A percentile compares a stretch with the other conserved stretches of the same genome.
phyloP scores from a whole-genome alignment of 2,888 invertebrate genomes.

The Podabrus alpinus region DNA sequence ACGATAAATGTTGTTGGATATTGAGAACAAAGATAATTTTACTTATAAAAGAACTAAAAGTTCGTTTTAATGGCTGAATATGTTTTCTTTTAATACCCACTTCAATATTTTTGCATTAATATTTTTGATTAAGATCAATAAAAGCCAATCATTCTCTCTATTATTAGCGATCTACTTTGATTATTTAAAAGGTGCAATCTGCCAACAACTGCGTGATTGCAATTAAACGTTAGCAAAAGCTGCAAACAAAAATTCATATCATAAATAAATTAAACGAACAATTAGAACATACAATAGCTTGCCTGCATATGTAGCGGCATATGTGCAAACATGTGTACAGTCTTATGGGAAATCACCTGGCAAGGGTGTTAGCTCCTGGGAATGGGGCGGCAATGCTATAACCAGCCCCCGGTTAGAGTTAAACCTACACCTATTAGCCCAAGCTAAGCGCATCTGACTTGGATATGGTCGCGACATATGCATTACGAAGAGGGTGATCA shows the following conservation, averaged over 20 bases:
- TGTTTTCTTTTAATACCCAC: not conserved
- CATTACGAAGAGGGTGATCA: slow-evolving; percentile 35
- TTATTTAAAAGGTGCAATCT: slow-evolving; percentile 21
- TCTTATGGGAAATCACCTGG: slow-evolving; percentile 59
- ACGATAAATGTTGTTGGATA: too few species aligned
- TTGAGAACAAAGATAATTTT: not conserved
- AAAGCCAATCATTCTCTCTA: not conserved
- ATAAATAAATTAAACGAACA: slow-evolving; percentile 56
- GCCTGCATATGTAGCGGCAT: slow-evolving; percentile 51
- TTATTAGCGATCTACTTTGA: not conserved
- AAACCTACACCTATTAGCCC: slow-evolving; percentile 41
- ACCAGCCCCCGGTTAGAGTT: slow-evolving; percentile 28
- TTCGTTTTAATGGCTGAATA: not conserved
- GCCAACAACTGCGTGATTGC: slow-evolving; percentile 17
- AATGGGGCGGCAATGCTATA: slow-evolving; percentile 41
- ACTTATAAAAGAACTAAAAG: not conserved
- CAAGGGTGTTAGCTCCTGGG: slow-evolving; percentile 49
- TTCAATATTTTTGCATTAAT: not conserved
- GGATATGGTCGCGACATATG: slow-evolving; percentile 41
- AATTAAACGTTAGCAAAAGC: slow-evolving; percentile 34
- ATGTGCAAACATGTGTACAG: slow-evolving; percentile 58
- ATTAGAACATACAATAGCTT: slow-evolving; percentile 52
- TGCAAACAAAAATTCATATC: slow-evolving; percentile 50
- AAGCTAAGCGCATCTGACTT: slow-evolving; percentile 38
- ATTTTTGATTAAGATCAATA: not conserved